Evolutionary conservation across 2,888 invertebrate genomes (phyloP).

Genomic region (Abrostola tripartita): DNA sequence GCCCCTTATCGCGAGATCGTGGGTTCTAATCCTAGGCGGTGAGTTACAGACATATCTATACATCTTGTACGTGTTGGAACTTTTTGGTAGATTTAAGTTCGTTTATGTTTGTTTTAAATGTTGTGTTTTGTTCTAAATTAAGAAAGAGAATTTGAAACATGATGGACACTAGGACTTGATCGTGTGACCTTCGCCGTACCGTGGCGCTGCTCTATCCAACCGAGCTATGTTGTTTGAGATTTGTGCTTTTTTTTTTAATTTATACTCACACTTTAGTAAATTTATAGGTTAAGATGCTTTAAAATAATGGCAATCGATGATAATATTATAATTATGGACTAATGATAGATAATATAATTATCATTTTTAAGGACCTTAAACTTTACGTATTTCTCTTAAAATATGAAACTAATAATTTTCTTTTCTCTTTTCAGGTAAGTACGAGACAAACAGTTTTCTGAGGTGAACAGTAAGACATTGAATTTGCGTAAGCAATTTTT

Average conservation of each 20-base stretch:
- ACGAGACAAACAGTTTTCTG: neutral
- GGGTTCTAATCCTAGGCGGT: conserved; percentile 35
- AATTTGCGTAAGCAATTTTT: neutral
- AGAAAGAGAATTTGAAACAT: no score
- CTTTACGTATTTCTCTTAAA: neutral
- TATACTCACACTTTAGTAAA: no score
- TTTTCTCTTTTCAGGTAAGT: conserved; percentile 58
- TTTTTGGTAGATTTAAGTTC: neutral
- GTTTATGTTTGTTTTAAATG: neutral
- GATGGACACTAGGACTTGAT: no score
- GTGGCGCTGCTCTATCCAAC: no score
- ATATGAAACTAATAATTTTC: conserved; percentile 16
- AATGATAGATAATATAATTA: no score
- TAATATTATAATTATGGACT: no score
- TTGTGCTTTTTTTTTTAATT: neutral
- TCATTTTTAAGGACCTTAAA: no score
- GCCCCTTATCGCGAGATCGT: conserved; percentile 32
- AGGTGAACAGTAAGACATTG: neutral
- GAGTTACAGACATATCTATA: conserved; percentile 31
- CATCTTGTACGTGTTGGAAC: neutral
- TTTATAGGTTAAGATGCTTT: no score
- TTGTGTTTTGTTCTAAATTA: neutral
- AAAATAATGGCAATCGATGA: no score
- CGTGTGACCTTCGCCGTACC: no score
- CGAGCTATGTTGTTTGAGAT: neutral